Evolutionary conservation across 2,113 vertebrate species (phyloP), one percentile per base, ranked within the genome.

Genomic region (Oriolus oriolus): DNA sequence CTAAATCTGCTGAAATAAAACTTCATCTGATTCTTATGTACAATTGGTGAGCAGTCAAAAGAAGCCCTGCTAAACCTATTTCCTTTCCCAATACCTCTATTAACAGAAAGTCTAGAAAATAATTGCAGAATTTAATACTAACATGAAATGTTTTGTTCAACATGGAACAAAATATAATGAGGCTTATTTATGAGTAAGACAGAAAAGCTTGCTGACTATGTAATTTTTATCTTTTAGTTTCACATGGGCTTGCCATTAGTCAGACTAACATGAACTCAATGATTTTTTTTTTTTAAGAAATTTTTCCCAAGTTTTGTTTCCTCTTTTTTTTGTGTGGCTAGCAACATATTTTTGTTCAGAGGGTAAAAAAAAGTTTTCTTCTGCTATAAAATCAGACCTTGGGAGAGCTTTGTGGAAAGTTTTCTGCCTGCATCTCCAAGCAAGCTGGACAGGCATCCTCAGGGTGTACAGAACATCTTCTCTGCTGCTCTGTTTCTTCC

Each of bases 361-460:
- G 19, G 13, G 13, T 37, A 61, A 37, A 54, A 6, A 6, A 1
- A 6, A 1, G 0, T 2, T 33, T 70, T 4, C 26, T 11, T 54
- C 10, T 41, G 12, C 14, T 52, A 4, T 71, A 42, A 53, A 91
- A 61, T 4, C 5, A 31, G 20, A 73, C 5, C 8, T 44, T 69
- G 53, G 9, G 8, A 78, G 8, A 56, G n/a, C n/a, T n/a, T n/a
- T n/a, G n/a, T n/a, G 2, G 39, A 28, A 69, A 69, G 8, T 7
- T 70, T 18, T 80, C n/a, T 80, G 10, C 7, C n/a, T 12, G 6
- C 18, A 17, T n/a, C 84, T 89, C 41, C 23, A 56, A 28, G 18
- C 11, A 54, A 61, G 8, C 15, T 57, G 28, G 47, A 24, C 30
- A 74, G 75, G 7, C 18, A 50, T 42, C 18, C 7, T 87, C 6